Evolutionary conservation across 2,113 vertebrate genomes (phyloP), one percentile per base, ranked within the genome.

Genomic region (Etia nguti): DNA sequence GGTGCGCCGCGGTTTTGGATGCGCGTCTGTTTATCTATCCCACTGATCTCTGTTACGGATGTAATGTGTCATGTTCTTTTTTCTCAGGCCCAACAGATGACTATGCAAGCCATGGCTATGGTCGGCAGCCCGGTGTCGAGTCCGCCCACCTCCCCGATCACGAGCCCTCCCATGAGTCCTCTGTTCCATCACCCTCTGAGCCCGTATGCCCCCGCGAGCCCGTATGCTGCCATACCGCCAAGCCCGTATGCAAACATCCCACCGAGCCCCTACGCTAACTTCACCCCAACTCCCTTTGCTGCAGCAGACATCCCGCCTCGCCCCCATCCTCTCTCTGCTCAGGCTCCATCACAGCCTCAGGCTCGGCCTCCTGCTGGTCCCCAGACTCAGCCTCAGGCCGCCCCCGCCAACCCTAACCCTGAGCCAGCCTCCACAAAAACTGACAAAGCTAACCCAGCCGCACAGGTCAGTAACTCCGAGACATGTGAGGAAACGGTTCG

Each of bases 31-130:
- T 62, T 62, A 20, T 86, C 48, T 84, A 15, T 54, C 55, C 60
- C 56, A 22, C 56, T 77, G 70, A 3, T 8, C 6, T 52, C 56
- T 54, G 57, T 11, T 50, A 68, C 70, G 20, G 48, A 80, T 52
- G 36, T 50, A 50, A 86, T 59, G 55, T 6, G 1, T 50, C 48
- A 59, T 50, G 70, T 68, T 68, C 59, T 86, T 60, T 65, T 77
- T 52, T 10, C 81, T 24, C 92, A 98, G 98, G 97, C 97, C 41
- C 97, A 96, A 90, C 97, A 98, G 94, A 97, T 97, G 97, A 97
- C 97, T 68, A 95, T 97, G 93, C 97, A 97, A 88, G 96, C 97
- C 26, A 96, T 97, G 96, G 95, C 96, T 75, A 95, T 96, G 36
- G 91, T 93, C 41, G 26, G 88, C 87, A 95, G 93, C 77, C 96